Conservation (phyloP, 2,888 invertebrate species). For the Aphelenchoides bicaudatus region DNA sequence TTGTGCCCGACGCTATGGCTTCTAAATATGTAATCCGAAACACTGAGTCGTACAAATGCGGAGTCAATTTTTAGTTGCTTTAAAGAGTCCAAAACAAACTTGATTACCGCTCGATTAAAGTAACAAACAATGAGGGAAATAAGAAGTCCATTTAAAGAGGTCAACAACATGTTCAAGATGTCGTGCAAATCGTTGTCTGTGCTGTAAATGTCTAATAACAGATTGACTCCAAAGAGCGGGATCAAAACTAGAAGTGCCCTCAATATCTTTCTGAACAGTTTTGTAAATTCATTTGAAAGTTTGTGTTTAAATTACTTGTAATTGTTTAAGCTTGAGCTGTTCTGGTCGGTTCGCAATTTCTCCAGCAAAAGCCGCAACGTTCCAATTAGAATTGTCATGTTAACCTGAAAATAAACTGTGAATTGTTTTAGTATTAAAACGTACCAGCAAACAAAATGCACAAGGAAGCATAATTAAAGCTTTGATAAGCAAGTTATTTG, state of each 20-base stretch:
- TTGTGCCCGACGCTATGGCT: too few relatives aligned
- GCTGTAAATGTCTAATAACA: slow-evolving; percentile 63
- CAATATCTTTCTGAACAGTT: slow-evolving; percentile 16
- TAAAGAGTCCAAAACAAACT: too few relatives aligned
- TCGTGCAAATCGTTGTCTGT: slow-evolving; percentile 41
- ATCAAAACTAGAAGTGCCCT: slow-evolving; percentile 50
- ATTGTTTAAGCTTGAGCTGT: slow-evolving; percentile 7
- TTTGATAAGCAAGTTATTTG: slow-evolving; percentile 60
- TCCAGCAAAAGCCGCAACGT: slow-evolving; percentile 10
- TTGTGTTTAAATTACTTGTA: slow-evolving; percentile 8
- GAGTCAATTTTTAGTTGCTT: too few relatives aligned
- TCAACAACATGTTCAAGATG: slow-evolving; percentile 41
- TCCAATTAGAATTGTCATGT: neutral
- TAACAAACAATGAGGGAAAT: slow-evolving; percentile 54
- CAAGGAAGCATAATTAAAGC: slow-evolving; percentile 56
- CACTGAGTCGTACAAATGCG: too few relatives aligned
- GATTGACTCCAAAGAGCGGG: slow-evolving; percentile 65
- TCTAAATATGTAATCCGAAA: too few relatives aligned
- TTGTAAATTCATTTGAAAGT: neutral
- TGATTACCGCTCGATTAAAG: slow-evolving; percentile 42
- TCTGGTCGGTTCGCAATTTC: slow-evolving; percentile 6
- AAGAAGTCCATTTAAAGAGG: too few relatives aligned
- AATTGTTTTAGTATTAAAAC: neutral
- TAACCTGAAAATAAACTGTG: slow-evolving; percentile 6
- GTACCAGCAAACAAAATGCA: slow-evolving; percentile 1